Evolutionary conservation across 2,113 vertebrate species (phyloP).

Genomic region (Centropristis striata): DNA sequence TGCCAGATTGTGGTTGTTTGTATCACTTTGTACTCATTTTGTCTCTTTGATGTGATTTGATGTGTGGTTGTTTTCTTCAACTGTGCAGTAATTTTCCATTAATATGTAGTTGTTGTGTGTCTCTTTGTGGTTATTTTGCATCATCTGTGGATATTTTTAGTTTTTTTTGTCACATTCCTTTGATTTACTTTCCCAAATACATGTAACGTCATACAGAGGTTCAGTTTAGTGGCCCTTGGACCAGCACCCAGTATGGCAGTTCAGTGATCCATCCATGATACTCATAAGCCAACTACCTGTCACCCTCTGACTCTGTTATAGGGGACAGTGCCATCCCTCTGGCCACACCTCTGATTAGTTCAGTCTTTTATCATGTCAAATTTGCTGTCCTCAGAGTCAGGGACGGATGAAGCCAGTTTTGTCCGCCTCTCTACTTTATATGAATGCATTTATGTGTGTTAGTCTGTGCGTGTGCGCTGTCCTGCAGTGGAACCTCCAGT

Average conservation of each 20-base stretch:
- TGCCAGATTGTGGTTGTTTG: background rate
- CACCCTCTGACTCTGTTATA: background rate
- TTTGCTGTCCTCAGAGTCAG: conserved; percentile 1
- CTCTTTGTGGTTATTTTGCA: background rate
- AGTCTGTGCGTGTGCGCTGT: conserved; percentile 1
- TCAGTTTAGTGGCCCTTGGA: too few species aligned
- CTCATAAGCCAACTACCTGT: background rate
- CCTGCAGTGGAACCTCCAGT: conserved; percentile 59
- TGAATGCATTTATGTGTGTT: conserved; percentile 10
- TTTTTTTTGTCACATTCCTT: background rate
- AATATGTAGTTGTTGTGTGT: background rate
- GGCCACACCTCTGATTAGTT: background rate
- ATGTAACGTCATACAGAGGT: too few species aligned
- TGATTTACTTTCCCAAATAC: too few species aligned
- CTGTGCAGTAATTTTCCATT: too few species aligned
- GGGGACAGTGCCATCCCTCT: background rate
- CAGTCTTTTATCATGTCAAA: conserved; percentile 42
- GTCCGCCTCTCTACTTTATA: conserved; percentile 6
- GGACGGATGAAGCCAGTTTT: background rate
- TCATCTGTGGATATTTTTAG: background rate
- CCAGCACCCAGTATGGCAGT: too few species aligned
- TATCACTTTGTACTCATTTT: background rate
- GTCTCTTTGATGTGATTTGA: background rate
- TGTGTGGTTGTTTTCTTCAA: too few species aligned
- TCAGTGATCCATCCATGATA: background rate